Base-by-base conservation (phyloP, 2,797 vertebrate species). In the Synaphobranchus kaupii region DNA sequence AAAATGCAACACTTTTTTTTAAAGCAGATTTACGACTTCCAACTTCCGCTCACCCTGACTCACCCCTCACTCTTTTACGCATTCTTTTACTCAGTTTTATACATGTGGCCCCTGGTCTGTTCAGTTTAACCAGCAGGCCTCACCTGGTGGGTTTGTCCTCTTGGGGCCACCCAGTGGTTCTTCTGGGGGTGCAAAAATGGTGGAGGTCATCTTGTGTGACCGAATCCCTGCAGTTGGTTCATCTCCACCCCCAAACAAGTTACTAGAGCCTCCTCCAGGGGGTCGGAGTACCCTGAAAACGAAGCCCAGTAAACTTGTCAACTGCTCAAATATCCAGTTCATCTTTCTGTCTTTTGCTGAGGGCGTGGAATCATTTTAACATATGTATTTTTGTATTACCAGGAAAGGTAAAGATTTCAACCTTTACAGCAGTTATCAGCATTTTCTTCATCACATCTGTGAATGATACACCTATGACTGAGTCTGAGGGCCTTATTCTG, bases 131-230 rank as follows among this genome's bases (percentile, higher is more conserved):
- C 25, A 50, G 22, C 60, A 83, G 20, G 20, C 87, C 93, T 94
- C 85, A 99, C 98, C 98, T 96, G 98, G 98, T 88, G 98, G 99
- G 88, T 99, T 98, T 90, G 98, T 95, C 92, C 97, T 98, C 91
- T 93, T 98, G 22, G 96, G 94, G 88, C 92, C 50, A 34, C 87
- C 95, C 86, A 97, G 95, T 68, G 95, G 85, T 91, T 97, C 97
- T 88, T 97, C 96, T 0, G 95, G 92, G 83, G 96, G 91, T 85
- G 95, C 95, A 88, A 99, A 99, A 89, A 99, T 95, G 76, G 95
- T 96, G 7, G 98, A 99, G 9, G 97, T 83, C 86, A 87, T 98
- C 89, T 97, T 97, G 90, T 98, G 95, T 4, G 96, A 93, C 89
- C 93, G 96, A 91, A 95, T 96, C 84, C 47, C 68, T 44, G 97